phyloP scores from a whole-genome alignment of 2,113 vertebrate species.

The Microcebus griseorufus region DNA sequence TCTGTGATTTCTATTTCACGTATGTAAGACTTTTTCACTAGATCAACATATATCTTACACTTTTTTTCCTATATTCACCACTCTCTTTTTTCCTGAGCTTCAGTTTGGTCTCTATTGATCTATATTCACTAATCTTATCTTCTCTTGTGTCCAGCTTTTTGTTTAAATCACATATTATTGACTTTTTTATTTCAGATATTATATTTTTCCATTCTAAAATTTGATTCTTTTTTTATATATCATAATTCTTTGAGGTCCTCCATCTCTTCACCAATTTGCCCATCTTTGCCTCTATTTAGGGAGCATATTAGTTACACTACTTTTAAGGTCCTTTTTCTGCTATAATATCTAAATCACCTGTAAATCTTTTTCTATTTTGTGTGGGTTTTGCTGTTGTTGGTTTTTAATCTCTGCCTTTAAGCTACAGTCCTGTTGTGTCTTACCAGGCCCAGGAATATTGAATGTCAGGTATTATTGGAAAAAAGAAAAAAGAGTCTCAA shows the following conservation, averaged over 20 bases:
- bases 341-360: neutral
- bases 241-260: neutral
- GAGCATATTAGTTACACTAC: neutral
- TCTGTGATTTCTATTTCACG: neutral
- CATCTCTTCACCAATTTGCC: neutral
- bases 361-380: neutral
- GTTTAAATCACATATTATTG: neutral
- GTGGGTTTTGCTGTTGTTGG: neutral
- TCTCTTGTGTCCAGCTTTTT: neutral
- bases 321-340: neutral
- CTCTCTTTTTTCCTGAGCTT: neutral
- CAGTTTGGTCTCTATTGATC: neutral
- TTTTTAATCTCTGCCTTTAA: neutral
- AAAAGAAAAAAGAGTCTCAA: neutral
- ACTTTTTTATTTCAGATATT: neutral
- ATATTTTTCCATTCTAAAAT: neutral
- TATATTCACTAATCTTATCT: neutral
- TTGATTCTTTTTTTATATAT: neutral
- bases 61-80: neutral
- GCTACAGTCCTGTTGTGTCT: neutral
- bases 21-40: neutral
- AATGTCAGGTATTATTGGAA: neutral
- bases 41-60: neutral
- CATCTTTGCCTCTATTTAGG: neutral
- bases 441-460: neutral